Evolutionary conservation across 1,140 invertebrate genomes (phyloP), one percentile per base, ranked within the genome.

Genomic region (Pemphigus obesinymphae): DNA sequence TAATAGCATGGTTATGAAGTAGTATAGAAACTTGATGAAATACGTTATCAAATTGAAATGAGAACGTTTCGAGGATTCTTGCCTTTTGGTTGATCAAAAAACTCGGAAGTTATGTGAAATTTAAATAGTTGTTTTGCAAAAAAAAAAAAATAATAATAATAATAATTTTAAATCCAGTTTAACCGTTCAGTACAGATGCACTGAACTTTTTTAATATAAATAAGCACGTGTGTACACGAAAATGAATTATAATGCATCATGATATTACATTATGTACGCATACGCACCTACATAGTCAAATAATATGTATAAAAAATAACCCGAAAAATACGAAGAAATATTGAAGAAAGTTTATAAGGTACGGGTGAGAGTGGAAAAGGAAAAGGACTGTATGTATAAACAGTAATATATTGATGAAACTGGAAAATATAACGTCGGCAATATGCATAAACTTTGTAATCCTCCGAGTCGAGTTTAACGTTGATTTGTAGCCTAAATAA

Each of bases 161-260:
- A n/a, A n/a, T 20, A 48, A 31, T 50, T 20, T 34, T 50, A 31
- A 76, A 23, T 29, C n/a, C 73, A 17, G 29, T 76, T 53, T 58
- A 26, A 58, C 31, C 72, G 15, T 53, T n/a, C n/a, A n/a, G n/a
- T n/a, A n/a, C n/a, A 53, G 53, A 17, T 20, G 13, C n/a, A 8
- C 34, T 29, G 23, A 78, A 78, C 53, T 61, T 78, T 78, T 58
- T 78, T 43, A 40, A 78, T 78, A 78, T 61, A 37, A 55, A 76
- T 37, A 37, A 37, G 55, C 31, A 55, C n/a, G n/a, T n/a, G n/a
- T n/a, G n/a, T n/a, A n/a, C n/a, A n/a, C n/a, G n/a, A n/a, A n/a
- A n/a, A n/a, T n/a, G n/a, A n/a, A n/a, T n/a, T n/a, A n/a, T n/a
- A 40, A 40, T n/a, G 20, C 23, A n/a, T n/a, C 8, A 13, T 34